Evolutionary conservation across 1,140 invertebrate species (phyloP), one percentile per base, ranked within the genome.

Genomic region (Leptonema lineaticorne): DNA sequence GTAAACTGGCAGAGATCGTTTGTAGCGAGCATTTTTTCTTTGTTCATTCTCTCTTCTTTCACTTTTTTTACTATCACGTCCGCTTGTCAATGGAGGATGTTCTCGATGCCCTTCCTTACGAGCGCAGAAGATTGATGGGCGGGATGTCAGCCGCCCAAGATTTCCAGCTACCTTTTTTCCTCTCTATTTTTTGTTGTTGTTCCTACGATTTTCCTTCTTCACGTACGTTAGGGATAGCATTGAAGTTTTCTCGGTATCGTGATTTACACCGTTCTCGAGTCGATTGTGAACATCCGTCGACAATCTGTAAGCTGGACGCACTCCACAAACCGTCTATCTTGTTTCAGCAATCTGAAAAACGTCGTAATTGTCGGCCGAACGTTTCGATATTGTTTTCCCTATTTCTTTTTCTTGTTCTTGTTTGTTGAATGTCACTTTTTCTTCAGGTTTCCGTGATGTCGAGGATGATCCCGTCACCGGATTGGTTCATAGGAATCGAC

Each of bases 401-500:
- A 9, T 41, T 41, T 41, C 37, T 16, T 11, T 41, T 41, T 41
- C 37, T 41, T 14, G 16, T 41, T 41, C 37, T 41, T 2, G 37
- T 4, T 41, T 41, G 37, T 41, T n/a, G n/a, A n/a, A n/a, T n/a
- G n/a, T n/a, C n/a, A 16, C 37, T 14, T 41, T 41, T 4, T 41
- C 69, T 68, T 1, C 67, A 95, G 87, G 90, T 95, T 58, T 95
- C 93, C 28, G 83, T 94, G 74, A 92, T 94, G 84, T 87, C 90
- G 5, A 85, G 91, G 71, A 92, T 96, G 80, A 88, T 94, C 69
- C 97, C 97, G 14, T 97, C 94, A 29, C 95, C 97, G 0, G 96
- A 99, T 83, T 99, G 97, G 97, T 98, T 97, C 80, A 89, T 98
- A 45, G 97, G 97, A 48, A 87, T 98, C n/a, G 94, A 95, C 78